phyloP scores from a whole-genome alignment of 2,888 invertebrate species.

The Antitype chi region DNA sequence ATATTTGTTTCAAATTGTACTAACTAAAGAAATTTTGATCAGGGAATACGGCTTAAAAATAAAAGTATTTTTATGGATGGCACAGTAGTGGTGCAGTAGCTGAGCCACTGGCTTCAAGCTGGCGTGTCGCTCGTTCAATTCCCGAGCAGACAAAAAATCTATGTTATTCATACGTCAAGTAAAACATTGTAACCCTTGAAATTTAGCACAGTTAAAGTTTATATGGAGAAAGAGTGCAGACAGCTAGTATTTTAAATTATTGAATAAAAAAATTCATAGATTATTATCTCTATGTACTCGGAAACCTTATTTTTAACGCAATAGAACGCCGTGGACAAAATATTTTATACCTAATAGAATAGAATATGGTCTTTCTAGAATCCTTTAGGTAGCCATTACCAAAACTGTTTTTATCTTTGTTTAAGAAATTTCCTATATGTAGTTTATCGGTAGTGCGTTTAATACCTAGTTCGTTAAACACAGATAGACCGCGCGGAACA shows the following conservation, averaged over 20 bases:
- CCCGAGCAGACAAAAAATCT: too few relatives aligned
- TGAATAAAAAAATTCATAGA: too few relatives aligned
- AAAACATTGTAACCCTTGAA: fast-evolving
- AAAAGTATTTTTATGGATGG: background rate
- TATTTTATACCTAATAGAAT: background rate
- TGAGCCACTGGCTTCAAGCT: background rate
- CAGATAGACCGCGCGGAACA: too few relatives aligned
- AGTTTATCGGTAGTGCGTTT: conserved; percentile 8
- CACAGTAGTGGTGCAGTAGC: background rate
- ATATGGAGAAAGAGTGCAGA: too few relatives aligned
- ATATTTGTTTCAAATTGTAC: background rate
- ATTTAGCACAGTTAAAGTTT: too few relatives aligned
- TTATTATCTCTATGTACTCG: background rate
- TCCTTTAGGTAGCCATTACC: background rate
- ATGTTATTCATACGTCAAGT: too few relatives aligned
- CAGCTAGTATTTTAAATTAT: too few relatives aligned
- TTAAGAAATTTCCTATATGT: too few relatives aligned
- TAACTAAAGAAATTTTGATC: background rate
- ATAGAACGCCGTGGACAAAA: background rate
- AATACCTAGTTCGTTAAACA: conserved; percentile 1
- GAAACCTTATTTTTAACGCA: background rate
- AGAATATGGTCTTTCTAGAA: background rate
- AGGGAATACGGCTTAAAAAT: background rate
- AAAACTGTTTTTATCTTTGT: too few relatives aligned
- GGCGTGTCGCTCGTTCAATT: background rate